Percentiles rank a stretch among this genome's conserved stretches.
These are phyloP conservation scores for Frankliniella intonsa DNA, from an alignment of 2,888 invertebrate genomes.

Conservation along the genomic window DNA sequence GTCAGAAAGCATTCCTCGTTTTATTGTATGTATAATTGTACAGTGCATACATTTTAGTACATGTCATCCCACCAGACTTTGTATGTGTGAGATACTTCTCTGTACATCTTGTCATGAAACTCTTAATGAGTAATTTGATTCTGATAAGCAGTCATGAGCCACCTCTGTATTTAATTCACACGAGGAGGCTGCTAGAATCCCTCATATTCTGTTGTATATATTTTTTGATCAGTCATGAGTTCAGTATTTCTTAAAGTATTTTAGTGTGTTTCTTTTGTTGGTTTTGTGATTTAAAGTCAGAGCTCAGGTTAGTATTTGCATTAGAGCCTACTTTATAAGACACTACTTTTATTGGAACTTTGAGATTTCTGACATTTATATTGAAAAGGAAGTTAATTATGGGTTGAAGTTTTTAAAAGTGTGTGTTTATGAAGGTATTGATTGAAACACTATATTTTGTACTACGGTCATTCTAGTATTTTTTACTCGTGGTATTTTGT, in stretches of 20 bases:
- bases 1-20: too few species aligned
- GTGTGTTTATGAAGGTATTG: not conserved
- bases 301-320: not conserved
- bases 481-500: not conserved
- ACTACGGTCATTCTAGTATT: conserved; percentile 3
- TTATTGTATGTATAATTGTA: too few species aligned
- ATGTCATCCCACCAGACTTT: too few species aligned
- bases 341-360: not conserved
- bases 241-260: not conserved
- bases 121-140: too few species aligned
- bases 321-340: not conserved
- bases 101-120: too few species aligned
- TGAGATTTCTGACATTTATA: not conserved
- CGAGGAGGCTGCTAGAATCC: not conserved
- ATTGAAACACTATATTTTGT: conserved; percentile 5
- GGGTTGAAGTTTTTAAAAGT: not conserved
- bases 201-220: not conserved
- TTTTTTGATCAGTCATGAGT: not conserved
- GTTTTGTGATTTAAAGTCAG: not conserved
- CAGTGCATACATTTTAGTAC: too few species aligned
- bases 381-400: not conserved
- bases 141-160: too few species aligned
- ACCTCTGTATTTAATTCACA: too few species aligned
- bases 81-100: too few species aligned
- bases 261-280: not conserved